Base-by-base conservation (phyloP, 1,140 invertebrate species). In the Drosophila repletoides region DNA sequence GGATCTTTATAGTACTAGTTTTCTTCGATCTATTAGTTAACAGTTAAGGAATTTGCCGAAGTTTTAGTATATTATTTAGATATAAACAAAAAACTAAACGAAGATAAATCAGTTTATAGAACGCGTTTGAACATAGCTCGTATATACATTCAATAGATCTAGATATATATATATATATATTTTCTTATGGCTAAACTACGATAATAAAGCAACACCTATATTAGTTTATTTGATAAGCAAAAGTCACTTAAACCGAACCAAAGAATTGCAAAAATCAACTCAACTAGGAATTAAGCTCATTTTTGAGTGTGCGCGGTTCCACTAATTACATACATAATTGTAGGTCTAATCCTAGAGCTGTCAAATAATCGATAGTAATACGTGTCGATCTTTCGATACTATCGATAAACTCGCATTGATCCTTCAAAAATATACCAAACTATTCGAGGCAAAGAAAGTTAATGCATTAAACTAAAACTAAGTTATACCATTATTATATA, bases 151-250 rank as follows among this genome's bases (percentile, higher is more conserved):
- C 33, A 15, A 40, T 29, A 21, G n/a, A 40, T 60, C 24, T 60
- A 33, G 40, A 46, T 17, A 49, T 24, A 60, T 22, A 33, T 19
- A 53, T 4, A 38, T 40, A 45, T 40, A 46, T 53, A 19, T 48
- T 33, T 28, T 40, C 33, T 55, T 64, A 56, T 3, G n/a, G 1
- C 56, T 84, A 75, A 48, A 61, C 33, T 86, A 83, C 40, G 58
- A 53, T 84, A 80, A 86, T 72, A 84, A 84, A 84, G 79, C 79
- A 84, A 84, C 71, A 84, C 48, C 80, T 84, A 80, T n/a, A n/a
- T n/a, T n/a, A n/a, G n/a, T n/a, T n/a, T n/a, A 60, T 56, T 49
- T n/a, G 26, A 55, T 49, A 65, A 76, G 76, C 76, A 56, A 61
- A 56, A 38, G 34, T 21, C 28, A 24, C 28, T n/a, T 17, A 5